Evolutionary conservation across 2,113 vertebrate genomes (phyloP), one percentile per base, ranked within the genome.

Genomic region (Anas platyrhynchos): DNA sequence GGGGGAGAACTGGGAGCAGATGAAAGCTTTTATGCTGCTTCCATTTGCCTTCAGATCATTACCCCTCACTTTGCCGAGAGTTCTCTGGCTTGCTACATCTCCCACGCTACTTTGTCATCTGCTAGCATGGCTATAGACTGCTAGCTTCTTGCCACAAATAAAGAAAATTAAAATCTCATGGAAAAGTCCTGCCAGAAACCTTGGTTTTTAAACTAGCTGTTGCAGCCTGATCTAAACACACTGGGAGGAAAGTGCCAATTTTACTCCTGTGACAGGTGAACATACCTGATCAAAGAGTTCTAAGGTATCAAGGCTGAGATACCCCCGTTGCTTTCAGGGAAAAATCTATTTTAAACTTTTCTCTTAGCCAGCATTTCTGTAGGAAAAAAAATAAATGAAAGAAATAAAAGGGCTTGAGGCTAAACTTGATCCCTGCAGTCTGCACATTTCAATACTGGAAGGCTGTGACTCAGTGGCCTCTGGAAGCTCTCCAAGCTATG

Each of bases 401-500:
- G 9, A 48, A 91, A 62, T 32, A 52, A 86, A 91, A 95, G 25
- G 29, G 23, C 86, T 88, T 38, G 59, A 94, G 92, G 75, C 74
- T 92, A 65, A 92, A 94, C 79, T 92, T 69, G 71, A 82, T 94
- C 89, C 87, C 84, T 5, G 1, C 56, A 85, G 83, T 63, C 84
- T 78, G 66, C 79, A 66, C 88, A 66, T 92, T 96, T 91, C 71
- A 82, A 36, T 66, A 82, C 90, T 92, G 83, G 90, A 82, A 91
- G 87, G 31, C 86, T 90, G 66, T 93, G 86, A 94, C 83, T 92
- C 83, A 81, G 81, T 93, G 69, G 89, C 84, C 80, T 93, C 88
- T 94, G 94, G 83, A 94, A 79, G 31, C 56, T 83, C 76, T 93
- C 93, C 86, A 93, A 88, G 76, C 67, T 79, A 56, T 94, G 83